These are phyloP conservation scores for Andrena trimmerana DNA, from an alignment of 2,888 invertebrate genomes.

Conservation along the genomic window DNA sequence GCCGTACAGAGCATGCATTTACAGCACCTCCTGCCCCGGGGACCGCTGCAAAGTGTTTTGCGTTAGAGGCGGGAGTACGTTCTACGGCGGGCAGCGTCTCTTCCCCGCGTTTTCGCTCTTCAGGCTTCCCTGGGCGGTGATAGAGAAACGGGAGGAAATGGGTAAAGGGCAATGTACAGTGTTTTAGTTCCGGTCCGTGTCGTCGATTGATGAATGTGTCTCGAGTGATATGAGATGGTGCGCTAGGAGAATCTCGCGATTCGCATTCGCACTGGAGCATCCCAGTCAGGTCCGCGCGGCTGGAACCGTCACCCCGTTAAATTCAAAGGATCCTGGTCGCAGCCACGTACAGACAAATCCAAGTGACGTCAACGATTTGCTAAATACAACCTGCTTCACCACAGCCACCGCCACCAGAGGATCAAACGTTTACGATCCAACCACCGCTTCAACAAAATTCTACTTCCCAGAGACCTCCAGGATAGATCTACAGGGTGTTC, in stretches of 20 bases:
- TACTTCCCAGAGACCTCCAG: not conserved
- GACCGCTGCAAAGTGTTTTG: conserved; percentile 5
- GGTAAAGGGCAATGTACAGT: not conserved
- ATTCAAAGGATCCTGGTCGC: conserved; percentile 42
- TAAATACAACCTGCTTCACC: not conserved
- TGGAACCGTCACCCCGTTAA: conserved; percentile 64
- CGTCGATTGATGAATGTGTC: conserved; percentile 6
- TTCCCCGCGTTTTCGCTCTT: not conserved
- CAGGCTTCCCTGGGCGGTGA: not conserved
- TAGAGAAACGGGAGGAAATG: not conserved
- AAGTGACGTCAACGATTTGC: not conserved
- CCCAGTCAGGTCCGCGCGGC: conserved; percentile 78
- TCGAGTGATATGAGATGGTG: not conserved
- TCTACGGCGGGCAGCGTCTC: not conserved
- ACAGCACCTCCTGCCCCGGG: conserved; percentile 28
- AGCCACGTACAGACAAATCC: not conserved
- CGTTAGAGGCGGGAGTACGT: not conserved
- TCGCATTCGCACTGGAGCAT: conserved; percentile 53
- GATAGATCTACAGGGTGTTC: conserved; percentile 9
- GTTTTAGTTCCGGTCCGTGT: not conserved
- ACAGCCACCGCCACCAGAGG: conserved; percentile 49
- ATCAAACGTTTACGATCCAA: conserved; percentile 7
- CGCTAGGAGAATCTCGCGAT: conserved; percentile 25
- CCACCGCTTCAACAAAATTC: conserved; percentile 3
- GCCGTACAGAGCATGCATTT: conserved; percentile 73